phyloP scores from a whole-genome alignment of 2,113 vertebrate species.

The Pterophyllum scalare region DNA sequence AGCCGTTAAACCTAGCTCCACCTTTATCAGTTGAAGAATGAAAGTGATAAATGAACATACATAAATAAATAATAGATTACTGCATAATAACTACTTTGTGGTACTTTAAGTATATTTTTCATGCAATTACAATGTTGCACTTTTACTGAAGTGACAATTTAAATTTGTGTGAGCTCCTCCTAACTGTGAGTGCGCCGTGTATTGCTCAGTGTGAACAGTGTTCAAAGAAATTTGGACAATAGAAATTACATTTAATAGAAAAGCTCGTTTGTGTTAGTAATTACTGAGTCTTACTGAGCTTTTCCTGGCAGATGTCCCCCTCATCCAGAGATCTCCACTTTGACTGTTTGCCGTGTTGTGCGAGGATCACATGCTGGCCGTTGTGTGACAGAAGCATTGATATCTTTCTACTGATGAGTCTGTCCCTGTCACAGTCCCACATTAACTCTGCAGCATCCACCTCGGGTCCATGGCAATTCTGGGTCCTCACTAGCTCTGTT shows the following conservation, averaged over 20 bases:
- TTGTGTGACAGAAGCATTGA: constrained; percentile 59
- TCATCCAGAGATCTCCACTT: constrained; percentile 74
- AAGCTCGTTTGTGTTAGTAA: neutral
- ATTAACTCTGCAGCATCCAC: constrained; percentile 8
- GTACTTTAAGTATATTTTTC: neutral
- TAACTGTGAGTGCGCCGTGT: fast-evolving
- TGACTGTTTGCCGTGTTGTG: constrained; percentile 25
- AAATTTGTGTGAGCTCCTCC: neutral
- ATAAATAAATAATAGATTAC: neutral
- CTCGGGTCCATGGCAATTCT: constrained; percentile 35
- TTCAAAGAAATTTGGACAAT: neutral
- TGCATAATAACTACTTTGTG: neutral
- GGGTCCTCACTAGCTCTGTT: constrained; percentile 38
- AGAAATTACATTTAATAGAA: neutral
- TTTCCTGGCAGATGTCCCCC: constrained; percentile 74
- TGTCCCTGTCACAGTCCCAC: constrained; percentile 73
- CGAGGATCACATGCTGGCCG: constrained; percentile 36
- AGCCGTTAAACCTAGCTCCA: neutral
- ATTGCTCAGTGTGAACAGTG: neutral
- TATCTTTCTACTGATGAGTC: constrained; percentile 61
- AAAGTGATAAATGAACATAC: neutral
- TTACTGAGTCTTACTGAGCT: constrained; percentile 69
- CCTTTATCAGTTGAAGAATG: neutral
- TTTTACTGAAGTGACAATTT: neutral
- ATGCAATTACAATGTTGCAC: neutral